Conservation (phyloP, 35 echinoderm and acorn worm genomes). For the Apostichopus californicus region DNA sequence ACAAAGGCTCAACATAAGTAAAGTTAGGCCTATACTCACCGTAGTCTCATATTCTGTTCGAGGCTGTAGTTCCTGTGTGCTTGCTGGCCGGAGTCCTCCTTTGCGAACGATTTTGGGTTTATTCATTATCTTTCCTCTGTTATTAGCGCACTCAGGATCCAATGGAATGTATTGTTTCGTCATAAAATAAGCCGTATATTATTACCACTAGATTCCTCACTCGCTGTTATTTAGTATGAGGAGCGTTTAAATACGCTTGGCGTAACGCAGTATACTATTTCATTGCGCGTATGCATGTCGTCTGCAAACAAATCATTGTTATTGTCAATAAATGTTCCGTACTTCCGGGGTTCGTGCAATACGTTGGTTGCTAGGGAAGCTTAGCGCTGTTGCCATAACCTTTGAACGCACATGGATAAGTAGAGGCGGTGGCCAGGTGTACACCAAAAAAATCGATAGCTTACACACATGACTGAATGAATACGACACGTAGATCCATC, state of each 20-base stretch:
- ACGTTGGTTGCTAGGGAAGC: slow-evolving; percentile 28
- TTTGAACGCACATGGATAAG: background rate
- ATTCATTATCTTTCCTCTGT: background rate
- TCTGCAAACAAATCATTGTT: background rate
- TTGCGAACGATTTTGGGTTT: background rate
- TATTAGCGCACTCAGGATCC: background rate
- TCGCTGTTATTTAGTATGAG: too few relatives aligned
- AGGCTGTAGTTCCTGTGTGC: background rate
- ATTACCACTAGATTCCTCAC: background rate
- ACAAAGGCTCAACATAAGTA: too few relatives aligned
- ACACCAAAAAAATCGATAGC: background rate
- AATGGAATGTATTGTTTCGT: background rate
- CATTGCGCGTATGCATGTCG: background rate
- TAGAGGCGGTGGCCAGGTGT: too few relatives aligned
- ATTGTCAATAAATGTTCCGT: background rate
- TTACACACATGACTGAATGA: background rate
- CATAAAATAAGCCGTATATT: background rate
- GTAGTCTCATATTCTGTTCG: slow-evolving; percentile 4
- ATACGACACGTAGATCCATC: too few relatives aligned
- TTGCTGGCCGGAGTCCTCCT: slow-evolving; percentile 1
- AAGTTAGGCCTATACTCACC: background rate
- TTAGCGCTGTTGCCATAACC: slow-evolving; percentile 15
- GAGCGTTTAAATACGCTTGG: too few relatives aligned
- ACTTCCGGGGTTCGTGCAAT: slow-evolving; percentile 28
- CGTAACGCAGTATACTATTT: too few relatives aligned